Conservation (phyloP, 2,797 vertebrate genomes). For the Carapus acus region DNA sequence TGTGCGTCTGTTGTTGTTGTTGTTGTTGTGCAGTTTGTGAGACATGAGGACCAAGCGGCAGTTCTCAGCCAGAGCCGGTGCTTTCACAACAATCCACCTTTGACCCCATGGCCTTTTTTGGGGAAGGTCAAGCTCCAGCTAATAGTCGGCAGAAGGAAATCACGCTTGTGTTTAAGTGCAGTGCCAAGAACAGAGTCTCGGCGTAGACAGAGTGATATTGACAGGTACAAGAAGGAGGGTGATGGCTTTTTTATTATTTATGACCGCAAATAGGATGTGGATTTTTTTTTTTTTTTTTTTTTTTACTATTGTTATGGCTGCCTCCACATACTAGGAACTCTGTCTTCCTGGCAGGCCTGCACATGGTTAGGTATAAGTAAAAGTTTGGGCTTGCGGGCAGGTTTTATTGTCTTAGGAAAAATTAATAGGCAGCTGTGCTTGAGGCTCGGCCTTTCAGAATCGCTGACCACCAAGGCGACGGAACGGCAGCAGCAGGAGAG, state of each 20-base stretch:
- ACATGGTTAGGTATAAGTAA: conserved; percentile 50
- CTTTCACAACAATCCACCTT: conserved; percentile 59
- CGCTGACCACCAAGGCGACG: conserved; percentile 40
- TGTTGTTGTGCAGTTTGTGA: conserved; percentile 16
- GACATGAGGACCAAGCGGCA: conserved; percentile 44
- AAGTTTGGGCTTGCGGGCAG: conserved; percentile 40
- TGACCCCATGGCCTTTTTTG: conserved; percentile 53
- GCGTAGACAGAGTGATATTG: conserved; percentile 63
- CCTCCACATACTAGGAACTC: conserved; percentile 57
- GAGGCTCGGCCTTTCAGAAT: conserved; percentile 38
- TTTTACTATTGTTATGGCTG: conserved; percentile 61
- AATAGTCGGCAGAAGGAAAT: conserved; percentile 55
- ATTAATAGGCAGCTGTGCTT: conserved; percentile 42
- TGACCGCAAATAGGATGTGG: conserved; percentile 69
- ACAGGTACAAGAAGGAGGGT: conserved; percentile 60
- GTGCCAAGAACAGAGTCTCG: conserved; percentile 64
- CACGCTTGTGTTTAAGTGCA: conserved; percentile 72
- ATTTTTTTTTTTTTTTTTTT: conserved; percentile 64
- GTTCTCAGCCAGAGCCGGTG: conserved; percentile 29
- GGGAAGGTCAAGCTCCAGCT: conserved; percentile 59
- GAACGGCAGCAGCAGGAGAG: conserved; percentile 44
- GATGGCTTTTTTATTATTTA: conserved; percentile 75
- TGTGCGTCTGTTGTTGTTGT: conserved; percentile 13
- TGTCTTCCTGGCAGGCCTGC: conserved; percentile 63
- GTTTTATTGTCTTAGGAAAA: conserved; percentile 58